phyloP scores from a whole-genome alignment of 2,113 vertebrate species.

The Saccopteryx bilineata region DNA sequence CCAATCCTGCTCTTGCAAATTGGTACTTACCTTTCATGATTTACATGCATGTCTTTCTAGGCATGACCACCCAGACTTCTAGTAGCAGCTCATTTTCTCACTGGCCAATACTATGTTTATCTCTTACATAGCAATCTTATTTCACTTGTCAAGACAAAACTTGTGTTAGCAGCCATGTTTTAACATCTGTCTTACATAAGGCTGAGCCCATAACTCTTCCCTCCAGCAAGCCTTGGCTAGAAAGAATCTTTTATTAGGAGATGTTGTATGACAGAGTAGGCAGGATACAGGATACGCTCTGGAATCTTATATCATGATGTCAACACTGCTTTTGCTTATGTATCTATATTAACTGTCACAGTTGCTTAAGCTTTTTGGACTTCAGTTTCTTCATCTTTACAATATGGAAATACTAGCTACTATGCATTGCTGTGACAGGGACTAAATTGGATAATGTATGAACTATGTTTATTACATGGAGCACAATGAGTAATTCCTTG shows the following conservation, averaged over 20 bases:
- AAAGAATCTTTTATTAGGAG: neutral
- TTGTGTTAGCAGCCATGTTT: neutral
- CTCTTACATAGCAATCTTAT: neutral
- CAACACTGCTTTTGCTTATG: neutral
- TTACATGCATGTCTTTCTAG: neutral
- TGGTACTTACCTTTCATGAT: no score
- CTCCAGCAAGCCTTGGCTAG: neutral
- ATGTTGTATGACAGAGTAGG: neutral
- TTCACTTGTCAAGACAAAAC: neutral
- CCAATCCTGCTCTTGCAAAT: neutral
- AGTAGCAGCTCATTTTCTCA: neutral
- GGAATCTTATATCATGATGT: neutral
- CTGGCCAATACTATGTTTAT: neutral
- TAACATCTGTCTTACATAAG: neutral
- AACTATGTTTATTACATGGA: neutral
- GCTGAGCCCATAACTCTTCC: neutral
- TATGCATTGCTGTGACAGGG: neutral
- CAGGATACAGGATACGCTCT: neutral
- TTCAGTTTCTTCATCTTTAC: neutral
- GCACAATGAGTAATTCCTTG: neutral
- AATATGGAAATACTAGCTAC: neutral
- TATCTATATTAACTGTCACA: neutral
- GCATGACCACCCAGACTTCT: neutral
- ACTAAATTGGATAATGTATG: neutral
- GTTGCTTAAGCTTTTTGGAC: neutral